Evolutionary conservation across 2,113 vertebrate genomes (phyloP), one percentile per base, ranked within the genome.

Genomic region (Bucco capensis): DNA sequence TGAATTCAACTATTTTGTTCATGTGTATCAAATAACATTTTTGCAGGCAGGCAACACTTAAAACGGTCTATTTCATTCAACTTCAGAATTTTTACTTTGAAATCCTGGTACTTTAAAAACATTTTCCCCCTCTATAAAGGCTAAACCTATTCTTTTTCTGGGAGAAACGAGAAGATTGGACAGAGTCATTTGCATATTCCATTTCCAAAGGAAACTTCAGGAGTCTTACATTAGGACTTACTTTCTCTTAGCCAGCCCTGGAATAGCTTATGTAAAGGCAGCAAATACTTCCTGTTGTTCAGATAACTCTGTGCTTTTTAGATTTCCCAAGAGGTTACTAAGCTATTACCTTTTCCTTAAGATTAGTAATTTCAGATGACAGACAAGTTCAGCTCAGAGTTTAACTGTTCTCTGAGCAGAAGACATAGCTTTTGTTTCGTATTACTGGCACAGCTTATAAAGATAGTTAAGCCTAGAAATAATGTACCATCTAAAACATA

Each of bases 381-480:
- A 72, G 44, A 42, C 10, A 47, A 51, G 8, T 66, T 66, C 70
- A 61, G 35, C 30, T 81, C 70, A 51, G 54, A 78, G 65, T 74
- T 40, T 10, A 78, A 54, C 24, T 28, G 24, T 66, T 57, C 69
- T 65, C 37, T 42, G 62, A 61, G 60, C 35, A 65, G 28, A 53
- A 60, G 66, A 21, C 5, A 9, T 2, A 18, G 31, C 2, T 37
- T 67, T 23, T 27, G 8, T 73, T 82, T 40, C 22, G 1, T 12
- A 30, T 37, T 30, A 24, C 74, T 70, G 73, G 56, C 70, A 66
- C 54, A 70, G 58, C 30, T 56, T n/a, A 4, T 38, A 30, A 93
- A n/a, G 89, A 78, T 89, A 83, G 74, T 11, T 54, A 54, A 89
- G 62, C 62, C 58, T 80, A 83, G 76, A 85, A 90, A 79, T 76